A percentile compares a stretch with the other conserved stretches of the same genome.
These are phyloP conservation scores for Sus cebifrons DNA, from an alignment of 2,797 vertebrate genomes.

Conservation along the genomic window DNA sequence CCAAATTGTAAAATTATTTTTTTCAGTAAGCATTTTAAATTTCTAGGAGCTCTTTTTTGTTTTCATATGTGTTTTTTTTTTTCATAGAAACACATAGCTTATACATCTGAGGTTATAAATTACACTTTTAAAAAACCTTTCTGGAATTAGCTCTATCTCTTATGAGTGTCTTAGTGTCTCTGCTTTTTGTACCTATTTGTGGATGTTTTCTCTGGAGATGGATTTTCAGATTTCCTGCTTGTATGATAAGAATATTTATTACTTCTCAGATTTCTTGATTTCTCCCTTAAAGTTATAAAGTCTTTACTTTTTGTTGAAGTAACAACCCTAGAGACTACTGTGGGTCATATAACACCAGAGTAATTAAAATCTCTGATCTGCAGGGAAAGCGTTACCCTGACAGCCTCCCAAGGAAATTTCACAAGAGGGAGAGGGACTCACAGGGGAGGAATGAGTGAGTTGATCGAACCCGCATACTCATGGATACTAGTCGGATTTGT, in stretches of 20 bases:
- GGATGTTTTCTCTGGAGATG: background rate
- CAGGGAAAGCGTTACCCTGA: background rate
- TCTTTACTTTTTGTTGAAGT: background rate
- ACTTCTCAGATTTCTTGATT: background rate
- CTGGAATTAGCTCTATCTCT: background rate
- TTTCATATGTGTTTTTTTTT: background rate
- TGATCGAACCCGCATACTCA: too few relatives aligned
- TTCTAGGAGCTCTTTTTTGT: background rate
- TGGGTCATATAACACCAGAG: background rate
- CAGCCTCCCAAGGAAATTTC: background rate
- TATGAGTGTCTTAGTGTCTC: background rate
- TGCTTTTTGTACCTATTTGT: background rate
- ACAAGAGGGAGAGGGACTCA: background rate
- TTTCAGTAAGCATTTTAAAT: background rate
- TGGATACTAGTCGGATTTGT: too few relatives aligned
- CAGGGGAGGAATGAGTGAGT: background rate
- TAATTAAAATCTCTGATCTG: background rate
- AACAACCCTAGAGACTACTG: background rate
- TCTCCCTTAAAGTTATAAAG: background rate
- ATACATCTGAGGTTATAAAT: background rate
- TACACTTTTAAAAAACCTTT: background rate
- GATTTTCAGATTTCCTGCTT: background rate
- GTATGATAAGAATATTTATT: background rate
- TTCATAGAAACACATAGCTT: background rate
- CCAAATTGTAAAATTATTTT: background rate